Evolutionary conservation across 2,797 vertebrate species (phyloP).

Genomic region (Gouania willdenowi): DNA sequence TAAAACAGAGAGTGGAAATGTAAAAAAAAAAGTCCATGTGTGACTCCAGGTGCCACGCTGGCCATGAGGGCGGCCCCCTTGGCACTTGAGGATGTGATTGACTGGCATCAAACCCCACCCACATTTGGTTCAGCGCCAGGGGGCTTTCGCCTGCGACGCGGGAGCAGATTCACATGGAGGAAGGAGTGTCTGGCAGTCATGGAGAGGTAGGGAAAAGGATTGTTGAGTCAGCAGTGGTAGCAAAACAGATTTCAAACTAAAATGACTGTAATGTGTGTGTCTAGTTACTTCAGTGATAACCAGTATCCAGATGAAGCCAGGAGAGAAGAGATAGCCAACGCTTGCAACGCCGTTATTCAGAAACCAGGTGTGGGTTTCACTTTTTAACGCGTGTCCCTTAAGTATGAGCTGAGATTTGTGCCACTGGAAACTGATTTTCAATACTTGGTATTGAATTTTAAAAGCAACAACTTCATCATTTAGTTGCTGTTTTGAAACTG

Average conservation of each 20-base stretch:
- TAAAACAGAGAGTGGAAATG: too few relatives aligned
- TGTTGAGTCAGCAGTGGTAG: constrained; percentile 17
- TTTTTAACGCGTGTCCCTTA: too few relatives aligned
- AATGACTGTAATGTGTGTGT: constrained; percentile 33
- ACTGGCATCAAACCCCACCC: constrained; percentile 96
- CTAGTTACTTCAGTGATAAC: constrained; percentile 99
- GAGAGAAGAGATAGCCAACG: constrained; percentile 96
- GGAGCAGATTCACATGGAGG: constrained; percentile 98
- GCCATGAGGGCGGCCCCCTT: constrained; percentile 94
- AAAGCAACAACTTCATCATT: too few relatives aligned
- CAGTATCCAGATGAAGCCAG: constrained; percentile 98
- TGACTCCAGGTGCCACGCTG: constrained; percentile 90
- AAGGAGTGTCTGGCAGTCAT: constrained; percentile 98
- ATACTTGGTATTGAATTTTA: too few relatives aligned
- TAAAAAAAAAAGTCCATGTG: too few relatives aligned
- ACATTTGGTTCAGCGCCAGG: constrained; percentile 88
- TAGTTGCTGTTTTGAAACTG: too few relatives aligned
- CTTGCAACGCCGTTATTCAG: constrained; percentile 97
- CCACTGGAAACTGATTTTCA: too few relatives aligned
- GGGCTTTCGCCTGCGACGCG: constrained; percentile 90
- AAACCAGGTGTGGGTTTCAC: constrained; percentile 98
- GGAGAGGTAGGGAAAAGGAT: constrained; percentile 82
- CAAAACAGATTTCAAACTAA: constrained; percentile 39
- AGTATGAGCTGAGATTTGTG: too few relatives aligned
- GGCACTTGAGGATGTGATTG: constrained; percentile 91